Evolutionary conservation across 2,797 vertebrate genomes (phyloP), one percentile per base, ranked within the genome.

Genomic region (Staurois parvus): DNA sequence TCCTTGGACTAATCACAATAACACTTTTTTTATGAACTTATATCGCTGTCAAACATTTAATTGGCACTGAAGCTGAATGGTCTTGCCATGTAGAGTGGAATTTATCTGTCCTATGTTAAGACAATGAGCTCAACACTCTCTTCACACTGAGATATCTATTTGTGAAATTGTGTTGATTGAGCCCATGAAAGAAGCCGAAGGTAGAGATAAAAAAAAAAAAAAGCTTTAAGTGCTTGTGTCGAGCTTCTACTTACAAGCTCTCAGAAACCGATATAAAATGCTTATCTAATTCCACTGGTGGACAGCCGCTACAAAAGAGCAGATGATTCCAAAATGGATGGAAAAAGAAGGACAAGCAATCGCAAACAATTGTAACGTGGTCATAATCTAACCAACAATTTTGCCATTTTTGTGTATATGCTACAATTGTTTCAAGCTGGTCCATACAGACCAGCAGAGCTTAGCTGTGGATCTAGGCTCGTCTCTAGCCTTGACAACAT

Each of bases 141-240:
- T 45, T 87, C 24, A 77, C 84, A 77, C 2, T 21, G 66, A 68
- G 62, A 45, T 88, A 34, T 88, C 81, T 86, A 21, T 13, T 64
- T 0, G 3, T 0, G 66, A 12, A 77, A 68, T 82, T 85, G 59
- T 4, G 32, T 19, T 40, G 15, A 87, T 19, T 28, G 0, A 1
- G 34, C 34, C 48, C 26, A 5, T 1, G 0, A 87, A 85, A 72
- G 56, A 15, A 81, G 26, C 4, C 76, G 32, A 12, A 19, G 4
- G 21, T 85, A 26, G 84, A 29, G 80, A 66, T 81, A 66, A 84
- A 42, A 0, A 79, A n/a, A 28, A 21, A 13, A 34, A 81, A 42
- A 62, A 9, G 42, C 42, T 70, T 80, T 52, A 40, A 21, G 69
- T 72, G 69, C 8, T 26, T 26, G 1, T 64, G 64, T 66, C 17